Evolutionary conservation across 1,140 invertebrate genomes (phyloP).

Genomic region (Akabosia matsudoensis): DNA sequence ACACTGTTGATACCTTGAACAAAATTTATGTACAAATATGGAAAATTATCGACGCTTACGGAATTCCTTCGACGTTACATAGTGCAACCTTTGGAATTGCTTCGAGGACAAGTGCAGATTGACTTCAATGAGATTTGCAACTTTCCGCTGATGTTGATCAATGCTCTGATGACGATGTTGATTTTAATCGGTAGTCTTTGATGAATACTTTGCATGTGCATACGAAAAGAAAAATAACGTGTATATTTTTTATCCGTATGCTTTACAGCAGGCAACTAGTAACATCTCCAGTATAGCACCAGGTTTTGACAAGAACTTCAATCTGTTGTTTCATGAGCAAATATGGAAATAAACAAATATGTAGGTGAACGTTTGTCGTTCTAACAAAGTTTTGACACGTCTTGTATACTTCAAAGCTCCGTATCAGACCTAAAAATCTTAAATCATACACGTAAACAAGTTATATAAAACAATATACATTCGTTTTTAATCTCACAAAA

Average conservation of each 20-base stretch:
- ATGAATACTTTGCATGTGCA: background rate
- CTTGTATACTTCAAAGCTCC: too few relatives aligned
- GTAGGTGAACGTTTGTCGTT: too few relatives aligned
- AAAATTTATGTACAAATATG: conserved; percentile 17
- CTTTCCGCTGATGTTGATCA: background rate
- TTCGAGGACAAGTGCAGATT: conserved; percentile 14
- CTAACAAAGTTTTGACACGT: too few relatives aligned
- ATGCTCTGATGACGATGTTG: background rate
- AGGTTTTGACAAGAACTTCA: too few relatives aligned
- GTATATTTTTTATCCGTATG: too few relatives aligned
- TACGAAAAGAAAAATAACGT: too few relatives aligned
- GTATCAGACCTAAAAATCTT: too few relatives aligned
- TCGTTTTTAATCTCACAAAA: too few relatives aligned
- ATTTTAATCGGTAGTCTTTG: background rate
- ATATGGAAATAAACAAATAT: conserved; percentile 10
- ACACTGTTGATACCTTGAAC: background rate
- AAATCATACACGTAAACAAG: too few relatives aligned
- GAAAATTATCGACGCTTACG: background rate
- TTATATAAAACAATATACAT: too few relatives aligned
- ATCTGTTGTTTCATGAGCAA: conserved; percentile 14
- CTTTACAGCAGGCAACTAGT: too few relatives aligned
- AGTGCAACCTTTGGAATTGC: conserved; percentile 12
- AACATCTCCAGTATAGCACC: too few relatives aligned
- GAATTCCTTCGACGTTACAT: background rate
- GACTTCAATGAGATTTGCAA: background rate